Conservation (phyloP, 2,888 invertebrate genomes). For the Rhagophthalmus giganteus region DNA sequence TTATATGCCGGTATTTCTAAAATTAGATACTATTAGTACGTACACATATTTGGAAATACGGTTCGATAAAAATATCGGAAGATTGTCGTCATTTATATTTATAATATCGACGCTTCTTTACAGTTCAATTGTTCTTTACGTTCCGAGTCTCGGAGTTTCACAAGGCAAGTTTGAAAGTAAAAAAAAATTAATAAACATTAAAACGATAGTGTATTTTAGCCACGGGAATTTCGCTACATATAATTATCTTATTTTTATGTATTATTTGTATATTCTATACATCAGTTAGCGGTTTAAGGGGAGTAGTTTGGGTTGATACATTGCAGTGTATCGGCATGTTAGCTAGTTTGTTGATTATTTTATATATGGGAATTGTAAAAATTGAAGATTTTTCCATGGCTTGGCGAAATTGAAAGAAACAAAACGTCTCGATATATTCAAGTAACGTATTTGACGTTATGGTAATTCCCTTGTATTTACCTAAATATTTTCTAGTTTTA, state of each 20-base stretch:
- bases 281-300: slow-evolving; percentile 68
- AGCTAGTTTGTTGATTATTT: slow-evolving; percentile 59
- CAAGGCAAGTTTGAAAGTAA: slow-evolving; percentile 6
- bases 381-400: slow-evolving; percentile 61
- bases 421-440: slow-evolving; percentile 60
- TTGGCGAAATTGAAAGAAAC: slow-evolving; percentile 61
- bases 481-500: too few species aligned
- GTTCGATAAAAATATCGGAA: slow-evolving; percentile 61
- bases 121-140: slow-evolving; percentile 66
- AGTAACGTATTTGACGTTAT: slow-evolving; percentile 55
- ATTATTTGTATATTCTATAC: slow-evolving; percentile 75
- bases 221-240: slow-evolving; percentile 66
- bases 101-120: slow-evolving; percentile 60
- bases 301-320: slow-evolving; percentile 66
- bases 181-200: slow-evolving; percentile 44
- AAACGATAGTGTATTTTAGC: slow-evolving; percentile 63
- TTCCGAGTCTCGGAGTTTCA: slow-evolving; percentile 65
- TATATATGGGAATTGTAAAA: slow-evolving; percentile 60
- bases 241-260: slow-evolving; percentile 68
- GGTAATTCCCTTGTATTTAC: background rate
- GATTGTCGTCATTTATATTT: slow-evolving; percentile 62
- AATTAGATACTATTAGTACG: slow-evolving; percentile 66
- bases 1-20: slow-evolving; percentile 66
- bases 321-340: slow-evolving; percentile 62
- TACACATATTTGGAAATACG: slow-evolving; percentile 67